These are phyloP conservation scores for Todiramphus chloris DNA, from an alignment of 2,113 vertebrate genomes.

Conservation along the genomic window DNA sequence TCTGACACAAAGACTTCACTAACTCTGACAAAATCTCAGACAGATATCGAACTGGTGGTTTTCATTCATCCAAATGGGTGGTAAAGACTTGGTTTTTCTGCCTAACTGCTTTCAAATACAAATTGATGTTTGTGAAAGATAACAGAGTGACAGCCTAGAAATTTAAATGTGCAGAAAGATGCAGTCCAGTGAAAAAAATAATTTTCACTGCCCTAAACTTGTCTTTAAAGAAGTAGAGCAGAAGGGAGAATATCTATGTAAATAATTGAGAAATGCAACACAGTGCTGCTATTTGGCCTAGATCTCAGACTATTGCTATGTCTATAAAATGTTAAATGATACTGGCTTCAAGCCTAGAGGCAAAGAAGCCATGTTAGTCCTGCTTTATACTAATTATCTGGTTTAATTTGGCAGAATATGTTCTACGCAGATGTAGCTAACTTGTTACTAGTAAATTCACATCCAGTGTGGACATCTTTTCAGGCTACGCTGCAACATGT, in stretches of 20 bases:
- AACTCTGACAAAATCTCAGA: neutral
- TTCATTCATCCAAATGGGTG: neutral
- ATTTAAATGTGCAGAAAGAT: neutral
- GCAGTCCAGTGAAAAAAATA: neutral
- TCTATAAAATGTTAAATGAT: neutral
- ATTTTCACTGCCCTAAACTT: neutral
- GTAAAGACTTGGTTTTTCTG: neutral
- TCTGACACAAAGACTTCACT: slow-evolving; percentile 27
- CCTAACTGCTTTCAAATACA: neutral
- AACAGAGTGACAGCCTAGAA: neutral
- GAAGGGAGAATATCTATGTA: neutral
- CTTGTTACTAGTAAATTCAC: neutral
- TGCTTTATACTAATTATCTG: neutral
- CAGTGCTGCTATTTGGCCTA: neutral
- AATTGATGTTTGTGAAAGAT: neutral
- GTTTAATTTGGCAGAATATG: neutral
- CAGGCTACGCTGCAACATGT: neutral
- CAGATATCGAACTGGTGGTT: neutral
- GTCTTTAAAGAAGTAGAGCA: neutral
- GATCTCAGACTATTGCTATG: neutral
- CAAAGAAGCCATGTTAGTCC: neutral
- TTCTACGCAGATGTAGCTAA: neutral
- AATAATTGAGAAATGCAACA: neutral
- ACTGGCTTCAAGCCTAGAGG: neutral
- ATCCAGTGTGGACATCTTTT: neutral